These are phyloP conservation scores for Anagrus nilaparvatae DNA, from an alignment of 1,140 invertebrate species.

Conservation along the genomic window DNA sequence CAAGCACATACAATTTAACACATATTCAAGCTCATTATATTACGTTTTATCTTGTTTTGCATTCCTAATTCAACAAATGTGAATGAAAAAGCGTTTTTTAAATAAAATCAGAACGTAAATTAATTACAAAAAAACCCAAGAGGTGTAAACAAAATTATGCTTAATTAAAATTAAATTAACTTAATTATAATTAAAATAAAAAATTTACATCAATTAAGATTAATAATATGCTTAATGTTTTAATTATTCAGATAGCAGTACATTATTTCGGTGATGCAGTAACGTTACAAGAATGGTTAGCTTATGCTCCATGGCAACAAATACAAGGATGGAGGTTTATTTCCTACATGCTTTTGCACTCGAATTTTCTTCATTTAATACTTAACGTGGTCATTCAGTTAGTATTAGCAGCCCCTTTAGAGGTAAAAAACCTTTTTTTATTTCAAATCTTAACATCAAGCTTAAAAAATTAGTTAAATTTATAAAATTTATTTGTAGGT, in stretches of 20 bases:
- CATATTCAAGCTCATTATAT: slow-evolving; percentile 12
- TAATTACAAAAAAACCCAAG: too few species aligned
- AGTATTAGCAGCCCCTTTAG: slow-evolving; percentile 55
- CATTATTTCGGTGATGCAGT: slow-evolving; percentile 40
- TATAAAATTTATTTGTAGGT: slow-evolving; percentile 44
- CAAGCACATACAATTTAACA: slow-evolving; percentile 4
- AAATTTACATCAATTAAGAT: too few species aligned
- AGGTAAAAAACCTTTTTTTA: too few species aligned
- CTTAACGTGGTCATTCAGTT: slow-evolving; percentile 57
- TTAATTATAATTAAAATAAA: too few species aligned
- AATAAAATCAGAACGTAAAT: too few species aligned
- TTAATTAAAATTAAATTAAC: too few species aligned
- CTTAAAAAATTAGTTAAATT: slow-evolving; percentile 4
- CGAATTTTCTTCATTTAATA: slow-evolving; percentile 51
- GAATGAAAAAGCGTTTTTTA: too few species aligned
- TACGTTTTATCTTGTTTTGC: slow-evolving; percentile 12
- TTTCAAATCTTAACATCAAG: slow-evolving; percentile 3
- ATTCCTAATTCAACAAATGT: slow-evolving; percentile 7
- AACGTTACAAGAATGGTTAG: slow-evolving; percentile 44
- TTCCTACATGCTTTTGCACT: slow-evolving; percentile 77
- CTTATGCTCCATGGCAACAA: slow-evolving; percentile 59
- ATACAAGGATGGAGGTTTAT: slow-evolving; percentile 68
- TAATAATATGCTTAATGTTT: too few species aligned
- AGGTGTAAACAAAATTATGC: too few species aligned
- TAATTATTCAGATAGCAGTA: slow-evolving; percentile 43